Evolutionary conservation across 2,888 invertebrate genomes (phyloP).

Genomic region (Cheilosia pagana): DNA sequence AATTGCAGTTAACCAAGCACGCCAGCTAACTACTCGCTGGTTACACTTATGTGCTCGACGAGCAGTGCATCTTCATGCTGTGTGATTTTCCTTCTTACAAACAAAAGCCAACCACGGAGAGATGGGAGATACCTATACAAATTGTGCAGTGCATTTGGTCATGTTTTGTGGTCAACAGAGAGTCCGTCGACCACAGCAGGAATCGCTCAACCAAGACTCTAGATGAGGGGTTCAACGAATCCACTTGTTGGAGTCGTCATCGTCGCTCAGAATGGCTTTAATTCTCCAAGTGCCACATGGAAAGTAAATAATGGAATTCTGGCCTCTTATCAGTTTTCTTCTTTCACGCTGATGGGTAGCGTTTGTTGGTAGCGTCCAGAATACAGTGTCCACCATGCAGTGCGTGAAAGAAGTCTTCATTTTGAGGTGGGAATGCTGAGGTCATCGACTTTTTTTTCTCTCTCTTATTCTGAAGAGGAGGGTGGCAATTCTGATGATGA

Average conservation of each 20-base stretch:
- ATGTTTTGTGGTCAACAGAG: constrained; percentile 62
- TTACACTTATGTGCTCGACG: constrained; percentile 57
- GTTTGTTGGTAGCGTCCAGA: not conserved
- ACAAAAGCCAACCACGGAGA: too few species aligned
- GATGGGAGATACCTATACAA: constrained; percentile 5
- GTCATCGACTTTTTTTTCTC: constrained; percentile 57
- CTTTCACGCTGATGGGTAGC: not conserved
- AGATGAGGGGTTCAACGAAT: constrained; percentile 60
- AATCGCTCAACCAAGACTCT: constrained; percentile 47
- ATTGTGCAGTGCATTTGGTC: constrained; percentile 57
- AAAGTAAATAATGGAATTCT: constrained; percentile 35
- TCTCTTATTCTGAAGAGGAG: constrained; percentile 2
- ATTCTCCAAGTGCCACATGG: constrained; percentile 49
- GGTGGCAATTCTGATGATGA: constrained; percentile 31
- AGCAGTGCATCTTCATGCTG: constrained; percentile 32
- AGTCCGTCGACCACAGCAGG: constrained; percentile 29
- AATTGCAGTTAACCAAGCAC: constrained; percentile 50
- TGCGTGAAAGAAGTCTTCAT: constrained; percentile 33
- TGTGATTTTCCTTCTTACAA: constrained; percentile 21
- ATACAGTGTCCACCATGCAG: constrained; percentile 28
- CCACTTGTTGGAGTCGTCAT: constrained; percentile 42
- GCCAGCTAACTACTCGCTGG: constrained; percentile 17
- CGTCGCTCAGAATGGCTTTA: constrained; percentile 12
- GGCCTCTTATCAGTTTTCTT: constrained; percentile 26
- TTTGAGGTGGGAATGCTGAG: constrained; percentile 52